Base-by-base conservation (phyloP, 1,140 invertebrate genomes). In the Arion vulgaris region DNA sequence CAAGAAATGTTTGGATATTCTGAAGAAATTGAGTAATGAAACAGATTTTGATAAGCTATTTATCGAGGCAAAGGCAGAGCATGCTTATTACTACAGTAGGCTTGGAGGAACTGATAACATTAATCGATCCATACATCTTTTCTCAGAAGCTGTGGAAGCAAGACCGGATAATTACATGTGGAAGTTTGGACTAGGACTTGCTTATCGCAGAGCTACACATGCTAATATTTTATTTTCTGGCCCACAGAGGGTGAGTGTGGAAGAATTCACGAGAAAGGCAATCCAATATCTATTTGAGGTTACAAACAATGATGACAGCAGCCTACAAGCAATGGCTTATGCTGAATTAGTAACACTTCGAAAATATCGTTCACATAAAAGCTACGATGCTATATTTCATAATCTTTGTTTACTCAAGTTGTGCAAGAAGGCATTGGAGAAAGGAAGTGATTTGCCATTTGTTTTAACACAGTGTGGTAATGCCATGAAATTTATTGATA, bases 71-170 rank as follows among this genome's bases (percentile, higher is more conserved):
- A 17, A 19, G 17, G 73, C 73, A 1, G 73, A 75, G 11, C 73
- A 75, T 34, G 73, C 73, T 5, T 75, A 49, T 51, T 75, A 23
- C n/a, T 75, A 75, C 73, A 49, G 38, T 34, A 51, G 45, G 34
- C 32, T 75, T n/a, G 73, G 73, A 11, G 73, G 73, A 53, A 0
- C 39, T 19, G 28, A 45, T 5, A 53, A 75, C 34, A 11, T 45
- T 1, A 7, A 28, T 15, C 9, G 39, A 28, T 11, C 39, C 0
- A 75, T 75, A 13, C 23, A 51, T 51, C 17, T 75, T 28, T 75
- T 49, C 45, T 34, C 38, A 17, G 32, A 75, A 41, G 34, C 36
- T 75, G 23, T 75, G 1, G 2, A 11, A 28, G 17, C 1, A 13
- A 32, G 2, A 19, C 73, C 73, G 0, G 1, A 53, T 19, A 75